A percentile compares a stretch with the other conserved stretches of the same genome.
Evolutionary conservation across 2,888 invertebrate species (phyloP).

Genomic region (Eudemis profundana): DNA sequence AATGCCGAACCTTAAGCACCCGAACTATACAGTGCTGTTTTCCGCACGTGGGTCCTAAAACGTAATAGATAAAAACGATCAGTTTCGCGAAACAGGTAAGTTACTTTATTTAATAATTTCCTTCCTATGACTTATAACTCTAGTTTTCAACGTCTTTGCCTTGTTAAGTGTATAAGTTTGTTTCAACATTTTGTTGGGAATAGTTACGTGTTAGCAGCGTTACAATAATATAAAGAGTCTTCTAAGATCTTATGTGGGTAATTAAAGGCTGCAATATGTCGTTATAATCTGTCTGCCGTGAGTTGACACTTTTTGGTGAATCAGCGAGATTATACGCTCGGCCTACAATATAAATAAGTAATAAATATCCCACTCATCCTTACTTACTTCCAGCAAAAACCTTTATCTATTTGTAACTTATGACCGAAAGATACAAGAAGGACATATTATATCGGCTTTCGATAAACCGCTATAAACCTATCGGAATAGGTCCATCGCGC

Average conservation of each 20-base stretch:
- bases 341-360: not conserved
- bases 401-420: conserved; percentile 8
- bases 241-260: too few species aligned
- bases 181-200: too few species aligned
- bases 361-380: not conserved
- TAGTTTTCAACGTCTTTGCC: not conserved
- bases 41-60: not conserved
- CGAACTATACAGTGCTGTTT: conserved; percentile 1
- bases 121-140: too few species aligned
- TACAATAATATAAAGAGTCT: too few species aligned
- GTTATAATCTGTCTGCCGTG: too few species aligned
- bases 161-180: too few species aligned
- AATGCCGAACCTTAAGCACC: conserved; percentile 22
- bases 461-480: conserved; percentile 44
- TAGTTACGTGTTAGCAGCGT: too few species aligned
- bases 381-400: not conserved
- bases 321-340: too few species aligned
- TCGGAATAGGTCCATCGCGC: conserved; percentile 18
- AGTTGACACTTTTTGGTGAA: too few species aligned
- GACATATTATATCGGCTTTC: conserved; percentile 49
- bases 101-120: too few species aligned
- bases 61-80: not conserved
- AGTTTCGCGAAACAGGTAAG: not conserved
- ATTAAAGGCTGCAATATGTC: too few species aligned
- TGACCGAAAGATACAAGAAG: conserved; percentile 27